phyloP scores from a whole-genome alignment of 1,140 invertebrate species.

The Procambarus clarkii region DNA sequence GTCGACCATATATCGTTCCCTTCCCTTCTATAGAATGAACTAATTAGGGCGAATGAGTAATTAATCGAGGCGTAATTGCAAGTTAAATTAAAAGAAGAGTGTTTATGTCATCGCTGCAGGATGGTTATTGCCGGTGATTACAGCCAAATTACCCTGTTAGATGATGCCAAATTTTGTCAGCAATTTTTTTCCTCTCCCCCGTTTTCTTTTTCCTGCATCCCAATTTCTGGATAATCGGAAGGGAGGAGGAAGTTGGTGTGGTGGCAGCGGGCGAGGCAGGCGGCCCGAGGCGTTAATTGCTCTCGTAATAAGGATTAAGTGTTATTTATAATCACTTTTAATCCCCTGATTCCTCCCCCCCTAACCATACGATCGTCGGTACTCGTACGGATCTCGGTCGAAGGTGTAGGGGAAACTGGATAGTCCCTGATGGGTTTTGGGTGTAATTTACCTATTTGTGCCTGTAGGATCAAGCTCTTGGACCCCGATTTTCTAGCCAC shows the following conservation, averaged over 20 bases:
- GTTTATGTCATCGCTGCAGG: not conserved
- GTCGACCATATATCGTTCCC: no score
- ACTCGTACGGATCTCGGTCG: not conserved
- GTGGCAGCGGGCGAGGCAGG: not conserved
- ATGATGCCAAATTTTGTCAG: not conserved
- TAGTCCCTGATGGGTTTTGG: no score
- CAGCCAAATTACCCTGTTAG: not conserved
- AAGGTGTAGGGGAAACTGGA: not conserved
- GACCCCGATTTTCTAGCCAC: no score
- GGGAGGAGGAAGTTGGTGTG: not conserved
- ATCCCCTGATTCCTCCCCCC: no score
- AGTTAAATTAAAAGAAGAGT: constrained; percentile 15
- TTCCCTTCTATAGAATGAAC: constrained; percentile 3
- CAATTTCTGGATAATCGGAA: not conserved
- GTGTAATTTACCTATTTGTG: no score
- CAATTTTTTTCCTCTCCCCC: not conserved
- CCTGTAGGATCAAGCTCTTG: no score
- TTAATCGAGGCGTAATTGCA: constrained; percentile 1
- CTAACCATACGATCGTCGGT: not conserved
- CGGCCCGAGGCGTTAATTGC: not conserved
- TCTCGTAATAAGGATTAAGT: not conserved
- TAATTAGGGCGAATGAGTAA: not conserved
- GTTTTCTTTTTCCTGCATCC: not conserved
- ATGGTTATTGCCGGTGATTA: not conserved
- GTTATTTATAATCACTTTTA: not conserved